Percentiles rank a stretch among this genome's conserved stretches.
Evolutionary conservation across 1,140 invertebrate species (phyloP).

Genomic region (Trichomalopsis sarcophagae): DNA sequence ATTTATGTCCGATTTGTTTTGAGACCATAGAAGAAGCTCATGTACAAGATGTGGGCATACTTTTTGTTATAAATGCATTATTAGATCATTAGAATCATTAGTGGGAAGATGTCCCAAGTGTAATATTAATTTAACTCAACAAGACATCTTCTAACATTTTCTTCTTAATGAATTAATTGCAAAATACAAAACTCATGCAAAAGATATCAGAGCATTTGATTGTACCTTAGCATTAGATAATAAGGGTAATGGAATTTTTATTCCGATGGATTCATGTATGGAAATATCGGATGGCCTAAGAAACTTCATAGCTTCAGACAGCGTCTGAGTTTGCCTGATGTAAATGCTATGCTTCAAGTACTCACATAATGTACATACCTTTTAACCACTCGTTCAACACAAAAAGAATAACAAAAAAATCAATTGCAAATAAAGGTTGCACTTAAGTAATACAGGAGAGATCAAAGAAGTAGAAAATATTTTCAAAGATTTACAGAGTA

Average conservation of each 20-base stretch:
- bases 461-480: conserved; percentile 85
- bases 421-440: conserved; percentile 82
- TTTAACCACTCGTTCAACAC: conserved; percentile 83
- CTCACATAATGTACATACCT: conserved; percentile 83
- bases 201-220: conserved; percentile 76
- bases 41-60: conserved; percentile 95
- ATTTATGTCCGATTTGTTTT: conserved; percentile 92
- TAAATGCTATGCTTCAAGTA: conserved; percentile 88
- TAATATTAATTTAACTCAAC: conserved; percentile 81
- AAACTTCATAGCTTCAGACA: conserved; percentile 81
- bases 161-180: conserved; percentile 88
- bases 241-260: conserved; percentile 52
- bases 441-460: conserved; percentile 86
- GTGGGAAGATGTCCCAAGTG: conserved; percentile 90
- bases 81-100: conserved; percentile 84
- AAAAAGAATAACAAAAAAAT: conserved; percentile 84
- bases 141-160: conserved; percentile 92
- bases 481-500: conserved; percentile 81
- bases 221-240: conserved; percentile 58
- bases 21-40: conserved; percentile 93
- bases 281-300: conserved; percentile 77
- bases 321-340: conserved; percentile 85
- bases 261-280: conserved; percentile 52
- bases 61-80: conserved; percentile 92
- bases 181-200: conserved; percentile 80